These are phyloP conservation scores for Pipa parva DNA, from an alignment of 2,113 vertebrate species.

Conservation along the genomic window DNA sequence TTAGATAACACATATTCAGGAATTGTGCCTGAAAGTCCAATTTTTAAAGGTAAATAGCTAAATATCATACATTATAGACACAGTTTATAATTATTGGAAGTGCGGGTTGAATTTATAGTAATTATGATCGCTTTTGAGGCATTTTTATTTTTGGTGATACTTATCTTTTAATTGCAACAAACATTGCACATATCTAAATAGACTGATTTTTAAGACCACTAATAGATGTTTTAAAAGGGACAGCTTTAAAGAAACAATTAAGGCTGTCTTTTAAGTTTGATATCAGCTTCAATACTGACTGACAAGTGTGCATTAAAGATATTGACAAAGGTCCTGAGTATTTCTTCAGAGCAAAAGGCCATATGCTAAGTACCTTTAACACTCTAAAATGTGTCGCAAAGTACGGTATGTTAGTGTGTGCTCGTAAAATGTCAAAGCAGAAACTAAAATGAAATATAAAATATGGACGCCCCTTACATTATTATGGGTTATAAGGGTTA, in stretches of 20 bases:
- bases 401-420: conserved; percentile 31
- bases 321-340: conserved; percentile 28
- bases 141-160: no score
- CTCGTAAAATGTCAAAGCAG: conserved; percentile 36
- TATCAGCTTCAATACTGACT: conserved; percentile 29
- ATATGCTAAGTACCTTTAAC: conserved; percentile 33
- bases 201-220: neutral
- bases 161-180: no score
- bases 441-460: neutral
- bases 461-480: no score
- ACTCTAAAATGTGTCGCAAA: conserved; percentile 33
- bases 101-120: no score
- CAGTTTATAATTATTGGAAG: no score
- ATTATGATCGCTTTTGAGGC: no score
- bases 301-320: conserved; percentile 26
- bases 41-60: no score
- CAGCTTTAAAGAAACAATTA: neutral
- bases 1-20: no score
- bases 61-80: no score
- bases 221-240: neutral
- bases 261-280: conserved; percentile 13
- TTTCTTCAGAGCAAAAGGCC: conserved; percentile 20
- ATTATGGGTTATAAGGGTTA: no score
- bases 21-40: no score
- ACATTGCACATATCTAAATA: neutral